phyloP scores from a whole-genome alignment of 2,113 vertebrate genomes.

The Corydoras sp. region DNA sequence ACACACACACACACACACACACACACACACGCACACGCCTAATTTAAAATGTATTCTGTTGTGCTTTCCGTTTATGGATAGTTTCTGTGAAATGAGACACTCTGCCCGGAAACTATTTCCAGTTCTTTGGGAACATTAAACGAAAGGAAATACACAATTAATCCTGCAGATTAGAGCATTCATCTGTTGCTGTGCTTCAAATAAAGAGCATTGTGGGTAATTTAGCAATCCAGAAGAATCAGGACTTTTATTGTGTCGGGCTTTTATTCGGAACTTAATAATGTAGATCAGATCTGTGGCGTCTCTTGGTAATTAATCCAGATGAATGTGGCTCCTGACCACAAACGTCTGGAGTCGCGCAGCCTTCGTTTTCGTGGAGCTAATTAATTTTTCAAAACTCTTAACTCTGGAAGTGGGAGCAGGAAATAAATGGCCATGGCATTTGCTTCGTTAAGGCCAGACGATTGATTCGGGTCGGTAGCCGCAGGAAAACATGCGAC shows the following conservation, averaged over 20 bases:
- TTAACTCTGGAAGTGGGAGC: slow-evolving; percentile 43
- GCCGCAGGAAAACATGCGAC: slow-evolving; percentile 57
- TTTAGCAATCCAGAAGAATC: slow-evolving; percentile 3
- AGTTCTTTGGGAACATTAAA: background rate
- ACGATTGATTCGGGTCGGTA: slow-evolving; percentile 55
- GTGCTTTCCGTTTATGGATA: background rate
- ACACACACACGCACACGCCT: no score
- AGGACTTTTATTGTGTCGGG: background rate
- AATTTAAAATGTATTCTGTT: no score
- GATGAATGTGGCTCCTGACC: slow-evolving; percentile 36
- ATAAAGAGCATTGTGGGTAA: background rate
- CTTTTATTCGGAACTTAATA: slow-evolving; percentile 22
- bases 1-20: no score
- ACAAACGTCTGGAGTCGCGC: slow-evolving; percentile 33
- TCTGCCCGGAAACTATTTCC: background rate
- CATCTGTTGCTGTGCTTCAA: slow-evolving; percentile 12
- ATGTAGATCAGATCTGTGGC: slow-evolving; percentile 25
- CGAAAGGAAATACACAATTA: slow-evolving; percentile 3
- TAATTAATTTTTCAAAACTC: slow-evolving; percentile 42
- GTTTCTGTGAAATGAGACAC: background rate
- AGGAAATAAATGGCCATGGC: slow-evolving; percentile 50
- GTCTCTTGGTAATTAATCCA: slow-evolving; percentile 41
- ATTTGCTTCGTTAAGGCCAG: slow-evolving; percentile 57
- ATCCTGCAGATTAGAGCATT: background rate
- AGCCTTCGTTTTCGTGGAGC: slow-evolving; percentile 34